Conservation (phyloP, 2,797 vertebrate species). For the Geotrypetes seraphini region DNA sequence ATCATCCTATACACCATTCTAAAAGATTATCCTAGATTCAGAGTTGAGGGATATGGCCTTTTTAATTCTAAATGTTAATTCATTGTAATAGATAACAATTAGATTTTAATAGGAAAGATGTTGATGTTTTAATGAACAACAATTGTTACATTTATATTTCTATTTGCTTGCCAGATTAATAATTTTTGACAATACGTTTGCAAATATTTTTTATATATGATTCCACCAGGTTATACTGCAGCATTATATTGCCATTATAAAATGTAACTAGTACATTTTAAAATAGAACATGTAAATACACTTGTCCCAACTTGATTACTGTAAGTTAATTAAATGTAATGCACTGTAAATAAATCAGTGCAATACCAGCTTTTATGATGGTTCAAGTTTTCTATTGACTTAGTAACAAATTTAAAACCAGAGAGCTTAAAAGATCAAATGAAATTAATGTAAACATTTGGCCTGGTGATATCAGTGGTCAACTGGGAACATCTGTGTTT, state of each 20-base stretch:
- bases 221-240: too few relatives aligned
- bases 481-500: constrained; percentile 45
- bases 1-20: too few relatives aligned
- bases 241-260: constrained; percentile 3
- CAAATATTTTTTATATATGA: too few relatives aligned
- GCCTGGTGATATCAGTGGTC: constrained; percentile 40
- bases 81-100: too few relatives aligned
- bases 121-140: too few relatives aligned
- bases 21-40: too few relatives aligned
- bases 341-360: constrained; percentile 23
- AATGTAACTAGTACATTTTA: constrained; percentile 20
- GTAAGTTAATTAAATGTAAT: constrained; percentile 25
- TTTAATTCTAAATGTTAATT: too few relatives aligned
- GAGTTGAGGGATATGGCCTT: too few relatives aligned
- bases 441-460: constrained; percentile 49
- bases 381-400: constrained; percentile 32
- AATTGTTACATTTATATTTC: too few relatives aligned
- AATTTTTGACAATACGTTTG: too few relatives aligned
- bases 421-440: constrained; percentile 40
- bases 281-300: constrained; percentile 27
- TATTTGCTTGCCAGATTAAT: too few relatives aligned
- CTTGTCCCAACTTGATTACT: constrained; percentile 26
- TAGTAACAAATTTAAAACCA: constrained; percentile 38
- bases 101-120: too few relatives aligned
- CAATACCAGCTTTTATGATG: constrained; percentile 14